These are phyloP conservation scores for Alloplasta piceator DNA, from an alignment of 2,888 invertebrate genomes.

Conservation along the genomic window DNA sequence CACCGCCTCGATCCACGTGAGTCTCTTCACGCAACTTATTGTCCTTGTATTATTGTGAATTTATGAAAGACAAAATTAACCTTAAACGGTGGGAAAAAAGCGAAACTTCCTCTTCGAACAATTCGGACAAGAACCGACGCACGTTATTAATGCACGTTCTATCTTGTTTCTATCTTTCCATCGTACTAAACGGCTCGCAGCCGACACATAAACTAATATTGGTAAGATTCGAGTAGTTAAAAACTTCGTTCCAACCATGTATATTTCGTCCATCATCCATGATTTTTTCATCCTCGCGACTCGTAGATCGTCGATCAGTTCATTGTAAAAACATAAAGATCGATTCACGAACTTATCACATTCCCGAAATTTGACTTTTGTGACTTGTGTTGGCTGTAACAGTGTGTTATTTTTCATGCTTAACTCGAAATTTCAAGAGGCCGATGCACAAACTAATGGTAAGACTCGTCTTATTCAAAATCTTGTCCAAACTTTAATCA, in stretches of 20 bases:
- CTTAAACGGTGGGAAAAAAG: slow-evolving; percentile 1
- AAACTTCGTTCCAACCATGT: slow-evolving; percentile 30
- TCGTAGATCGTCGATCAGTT: slow-evolving; percentile 12
- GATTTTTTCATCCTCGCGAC: neutral
- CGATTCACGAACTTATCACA: neutral
- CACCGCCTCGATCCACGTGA: slow-evolving; percentile 96
- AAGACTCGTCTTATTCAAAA: slow-evolving; percentile 63
- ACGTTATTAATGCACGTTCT: slow-evolving; percentile 71
- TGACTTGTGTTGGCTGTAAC: slow-evolving; percentile 42
- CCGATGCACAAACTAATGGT: slow-evolving; percentile 83
- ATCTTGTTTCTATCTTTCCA: slow-evolving; percentile 69
- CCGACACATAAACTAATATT: slow-evolving; percentile 75
- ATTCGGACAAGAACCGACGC: slow-evolving; percentile 22
- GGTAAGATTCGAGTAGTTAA: slow-evolving; percentile 73
- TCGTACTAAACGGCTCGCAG: slow-evolving; percentile 72
- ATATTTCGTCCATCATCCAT: slow-evolving; percentile 23
- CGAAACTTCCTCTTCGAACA: neutral
- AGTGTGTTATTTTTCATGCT: slow-evolving; percentile 61
- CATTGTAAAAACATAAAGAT: neutral
- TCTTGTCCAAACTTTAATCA: too few species aligned
- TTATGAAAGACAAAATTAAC: neutral
- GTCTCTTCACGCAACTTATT: slow-evolving; percentile 78
- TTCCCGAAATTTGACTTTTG: neutral
- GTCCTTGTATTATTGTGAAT: neutral
- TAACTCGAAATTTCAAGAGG: slow-evolving; percentile 73